These are phyloP conservation scores for Diachasmimorpha longicaudata DNA, from an alignment of 1,140 invertebrate genomes.

Conservation along the genomic window DNA sequence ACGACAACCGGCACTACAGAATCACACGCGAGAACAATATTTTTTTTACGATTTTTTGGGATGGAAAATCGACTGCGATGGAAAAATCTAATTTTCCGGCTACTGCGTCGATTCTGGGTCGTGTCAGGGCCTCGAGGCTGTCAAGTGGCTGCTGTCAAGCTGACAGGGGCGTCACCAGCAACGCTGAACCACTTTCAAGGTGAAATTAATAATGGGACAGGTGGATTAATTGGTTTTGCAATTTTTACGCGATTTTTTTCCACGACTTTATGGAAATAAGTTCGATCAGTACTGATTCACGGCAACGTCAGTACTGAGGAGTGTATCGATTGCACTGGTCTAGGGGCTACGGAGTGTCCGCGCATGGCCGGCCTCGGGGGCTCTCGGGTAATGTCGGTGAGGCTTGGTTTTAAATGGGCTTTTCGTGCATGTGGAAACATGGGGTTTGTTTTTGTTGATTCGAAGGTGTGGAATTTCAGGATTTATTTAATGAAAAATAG, in stretches of 20 bases:
- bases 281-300: conserved; percentile 25
- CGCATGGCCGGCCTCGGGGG: conserved; percentile 22
- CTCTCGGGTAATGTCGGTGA: not conserved
- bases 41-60: too few relatives aligned
- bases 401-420: not conserved
- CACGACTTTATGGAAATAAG: not conserved
- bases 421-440: not conserved
- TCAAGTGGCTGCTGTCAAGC: too few relatives aligned
- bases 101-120: not conserved
- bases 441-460: not conserved
- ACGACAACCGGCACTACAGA: too few relatives aligned
- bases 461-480: too few relatives aligned
- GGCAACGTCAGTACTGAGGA: conserved; percentile 50
- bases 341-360: conserved; percentile 17
- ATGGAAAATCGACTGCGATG: too few relatives aligned
- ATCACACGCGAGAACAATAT: too few relatives aligned
- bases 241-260: not conserved
- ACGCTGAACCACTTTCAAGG: not conserved
- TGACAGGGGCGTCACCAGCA: too few relatives aligned
- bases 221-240: not conserved
- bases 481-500: too few relatives aligned
- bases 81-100: not conserved
- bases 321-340: conserved; percentile 44
- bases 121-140: not conserved
- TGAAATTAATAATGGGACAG: too few relatives aligned